Base-by-base conservation (phyloP, 2,888 invertebrate genomes). In the Drosophila colorata region DNA sequence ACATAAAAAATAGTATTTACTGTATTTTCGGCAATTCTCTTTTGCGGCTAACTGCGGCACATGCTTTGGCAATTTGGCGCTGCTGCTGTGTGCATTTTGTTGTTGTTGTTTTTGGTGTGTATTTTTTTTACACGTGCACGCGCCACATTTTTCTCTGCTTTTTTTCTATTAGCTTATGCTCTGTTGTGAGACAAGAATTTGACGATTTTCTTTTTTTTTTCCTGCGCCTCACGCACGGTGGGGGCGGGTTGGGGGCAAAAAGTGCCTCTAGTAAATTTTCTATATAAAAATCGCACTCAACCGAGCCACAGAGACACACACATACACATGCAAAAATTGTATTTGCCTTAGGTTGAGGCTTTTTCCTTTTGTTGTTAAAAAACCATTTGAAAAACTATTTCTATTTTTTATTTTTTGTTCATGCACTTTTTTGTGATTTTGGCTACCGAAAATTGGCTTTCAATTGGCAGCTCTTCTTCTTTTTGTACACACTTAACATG, bases 41-140 rank as follows among this genome's bases (percentile, higher is more conserved):
- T 53, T 76, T 66, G 69, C 69, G 53, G 65, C 64, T 76, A 77
- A 52, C 67, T 74, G 74, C 72, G 69, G 86, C 70, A 82, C 71
- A 74, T 78, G 73, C 61, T 81, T 78, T 74, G 53, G 85, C 69
- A 63, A 78, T 61, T 71, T 74, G 67, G 72, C 74, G 73, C 63
- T 78, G 57, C 60, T 78, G 59, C 49, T 80, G 46, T 52, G 66
- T 60, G 72, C 80, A 71, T 74, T 69, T 80, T 87, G 69, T 69
- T 64, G 52, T 59, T 63, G 63, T 53, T 55, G 44, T 57, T 49
- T 60, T 56, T 46, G 59, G 43, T 61, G 40, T 63, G 40, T 61
- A 33, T 60, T 65, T 69, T 43, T 38, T 33, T 41, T 51, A 88
- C 83, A 88, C 88, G 84, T 88, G 88, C 87, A 73, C 80, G 84